phyloP scores from a whole-genome alignment of 1,140 invertebrate species.

The Cotesia vestalis region DNA sequence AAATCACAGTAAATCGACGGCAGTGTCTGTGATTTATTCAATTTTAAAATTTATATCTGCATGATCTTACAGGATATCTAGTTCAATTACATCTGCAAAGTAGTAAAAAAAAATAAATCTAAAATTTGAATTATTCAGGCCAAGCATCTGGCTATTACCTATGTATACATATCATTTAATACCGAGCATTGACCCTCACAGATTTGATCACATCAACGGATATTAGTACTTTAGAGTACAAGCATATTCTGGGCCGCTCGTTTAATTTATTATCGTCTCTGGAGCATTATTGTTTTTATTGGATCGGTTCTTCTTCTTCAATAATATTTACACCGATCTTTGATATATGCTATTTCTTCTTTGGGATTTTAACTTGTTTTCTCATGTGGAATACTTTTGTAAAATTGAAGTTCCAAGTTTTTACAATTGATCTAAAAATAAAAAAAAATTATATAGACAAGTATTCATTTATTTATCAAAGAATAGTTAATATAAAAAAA shows the following conservation, averaged over 20 bases:
- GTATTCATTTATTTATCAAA: no score
- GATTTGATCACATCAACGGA: slow-evolving; percentile 49
- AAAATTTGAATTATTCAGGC: slow-evolving; percentile 11
- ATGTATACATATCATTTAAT: not conserved
- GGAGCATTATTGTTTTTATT: not conserved
- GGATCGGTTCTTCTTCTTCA: no score
- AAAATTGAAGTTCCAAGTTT: no score
- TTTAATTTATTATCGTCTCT: slow-evolving; percentile 32
- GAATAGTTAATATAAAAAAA: no score
- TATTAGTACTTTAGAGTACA: slow-evolving; percentile 48
- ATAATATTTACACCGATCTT: no score
- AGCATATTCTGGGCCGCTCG: slow-evolving; percentile 38
- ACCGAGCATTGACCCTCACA: slow-evolving; percentile 33
- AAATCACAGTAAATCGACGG: not conserved
- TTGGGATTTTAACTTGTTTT: no score
- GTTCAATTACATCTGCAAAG: not conserved
- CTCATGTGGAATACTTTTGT: no score
- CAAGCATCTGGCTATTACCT: not conserved
- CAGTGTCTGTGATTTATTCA: not conserved
- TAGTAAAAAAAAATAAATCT: not conserved
- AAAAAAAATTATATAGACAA: no score
- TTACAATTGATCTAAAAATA: no score
- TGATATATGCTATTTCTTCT: no score
- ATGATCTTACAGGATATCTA: no score
- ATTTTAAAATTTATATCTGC: no score